A percentile compares a stretch with the other conserved stretches of the same genome.
These are phyloP conservation scores for Urocynchramus pylzowi DNA, from an alignment of 2,113 vertebrate species.

Conservation along the genomic window DNA sequence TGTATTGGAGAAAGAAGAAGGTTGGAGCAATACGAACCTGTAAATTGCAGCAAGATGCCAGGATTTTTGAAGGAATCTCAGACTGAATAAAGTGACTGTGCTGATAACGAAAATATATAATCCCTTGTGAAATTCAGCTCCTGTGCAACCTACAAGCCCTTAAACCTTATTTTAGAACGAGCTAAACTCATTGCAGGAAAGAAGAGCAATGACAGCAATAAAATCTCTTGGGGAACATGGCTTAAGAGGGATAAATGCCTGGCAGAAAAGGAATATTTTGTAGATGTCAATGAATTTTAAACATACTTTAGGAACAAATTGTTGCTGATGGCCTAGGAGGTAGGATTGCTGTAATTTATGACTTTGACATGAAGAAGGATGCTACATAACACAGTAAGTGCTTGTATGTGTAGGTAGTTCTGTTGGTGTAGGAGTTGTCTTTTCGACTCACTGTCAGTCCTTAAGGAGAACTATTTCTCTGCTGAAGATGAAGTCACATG, in stretches of 20 bases:
- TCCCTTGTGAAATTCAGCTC: not conserved
- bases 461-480: not conserved
- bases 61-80: not conserved
- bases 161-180: not conserved
- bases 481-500: not conserved
- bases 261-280: not conserved
- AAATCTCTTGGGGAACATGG: not conserved
- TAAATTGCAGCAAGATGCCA: constrained; percentile 7
- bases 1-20: not conserved
- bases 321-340: not conserved
- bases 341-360: not conserved
- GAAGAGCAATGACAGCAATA: not conserved
- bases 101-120: not conserved
- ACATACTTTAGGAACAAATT: not conserved
- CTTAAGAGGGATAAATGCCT: not conserved
- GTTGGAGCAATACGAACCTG: not conserved
- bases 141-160: not conserved
- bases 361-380: not conserved
- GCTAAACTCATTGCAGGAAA: not conserved
- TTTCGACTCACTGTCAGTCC: not conserved
- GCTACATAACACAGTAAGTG: not conserved
- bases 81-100: constrained; percentile 9
- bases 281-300: not conserved
- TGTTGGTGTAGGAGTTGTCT: not conserved
- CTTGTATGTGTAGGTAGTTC: not conserved